These are phyloP conservation scores for Dendrophyllia cribrosa DNA, from an alignment of 64 coral and sea anemone genomes.

Conservation along the genomic window DNA sequence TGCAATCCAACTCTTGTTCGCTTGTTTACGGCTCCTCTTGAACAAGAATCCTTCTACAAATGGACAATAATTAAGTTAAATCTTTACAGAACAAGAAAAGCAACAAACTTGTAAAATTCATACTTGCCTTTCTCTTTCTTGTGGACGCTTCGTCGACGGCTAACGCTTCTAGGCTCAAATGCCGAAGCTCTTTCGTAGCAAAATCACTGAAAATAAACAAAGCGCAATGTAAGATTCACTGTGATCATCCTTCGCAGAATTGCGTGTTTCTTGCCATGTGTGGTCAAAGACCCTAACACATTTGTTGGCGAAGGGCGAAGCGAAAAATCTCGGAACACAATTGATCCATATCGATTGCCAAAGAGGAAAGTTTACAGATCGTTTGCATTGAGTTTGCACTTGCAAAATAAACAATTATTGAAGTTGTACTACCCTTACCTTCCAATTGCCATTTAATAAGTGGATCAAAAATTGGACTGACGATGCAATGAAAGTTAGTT, in stretches of 20 bases:
- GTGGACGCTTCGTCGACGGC: constrained; percentile 1
- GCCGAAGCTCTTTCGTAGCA: constrained; percentile 28
- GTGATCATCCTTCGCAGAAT: neutral
- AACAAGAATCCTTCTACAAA: constrained; percentile 31
- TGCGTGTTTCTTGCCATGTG: neutral
- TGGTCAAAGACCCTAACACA: neutral
- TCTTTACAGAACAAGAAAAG: neutral
- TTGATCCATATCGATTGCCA: neutral
- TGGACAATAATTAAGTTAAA: constrained; percentile 1
- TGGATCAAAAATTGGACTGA: neutral
- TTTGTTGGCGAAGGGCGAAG: neutral
- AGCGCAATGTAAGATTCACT: neutral
- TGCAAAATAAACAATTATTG: constrained; percentile 16
- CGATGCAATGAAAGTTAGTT: neutral
- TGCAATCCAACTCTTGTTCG: constrained; percentile 31
- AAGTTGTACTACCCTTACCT: constrained; percentile 28
- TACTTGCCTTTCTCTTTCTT: constrained; percentile 40
- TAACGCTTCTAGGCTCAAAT: constrained; percentile 16
- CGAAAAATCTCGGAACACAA: neutral
- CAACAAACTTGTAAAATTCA: neutral
- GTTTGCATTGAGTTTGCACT: neutral
- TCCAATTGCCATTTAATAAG: constrained; percentile 46
- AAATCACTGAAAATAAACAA: constrained; percentile 14
- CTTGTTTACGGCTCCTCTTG: constrained; percentile 34
- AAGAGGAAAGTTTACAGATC: constrained; percentile 18